phyloP scores from a whole-genome alignment of 2,888 invertebrate species.

The Lamproptera curius region DNA sequence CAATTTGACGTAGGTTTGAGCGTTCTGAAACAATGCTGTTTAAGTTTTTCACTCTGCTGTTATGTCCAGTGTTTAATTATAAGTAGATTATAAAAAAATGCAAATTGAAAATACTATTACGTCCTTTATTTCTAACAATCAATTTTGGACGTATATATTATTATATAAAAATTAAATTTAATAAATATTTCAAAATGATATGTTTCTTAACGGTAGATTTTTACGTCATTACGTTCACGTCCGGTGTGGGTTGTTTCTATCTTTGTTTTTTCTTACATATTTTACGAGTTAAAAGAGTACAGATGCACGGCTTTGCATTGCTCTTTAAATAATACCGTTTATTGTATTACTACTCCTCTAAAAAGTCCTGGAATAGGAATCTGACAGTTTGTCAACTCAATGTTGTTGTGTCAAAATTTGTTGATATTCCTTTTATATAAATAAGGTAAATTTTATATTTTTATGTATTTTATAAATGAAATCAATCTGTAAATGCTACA shows the following conservation, averaged over 20 bases:
- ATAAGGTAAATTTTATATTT: conserved; percentile 45
- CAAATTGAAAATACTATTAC: too few species aligned
- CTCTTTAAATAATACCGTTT: conserved; percentile 1
- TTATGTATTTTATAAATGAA: conserved; percentile 51
- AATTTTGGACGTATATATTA: too few species aligned
- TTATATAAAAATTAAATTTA: too few species aligned
- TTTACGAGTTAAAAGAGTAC: neutral
- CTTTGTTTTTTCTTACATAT: neutral
- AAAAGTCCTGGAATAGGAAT: conserved; percentile 27
- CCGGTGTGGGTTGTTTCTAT: neutral
- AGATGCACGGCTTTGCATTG: neutral
- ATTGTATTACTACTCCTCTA: conserved; percentile 6
- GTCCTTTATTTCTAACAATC: too few species aligned
- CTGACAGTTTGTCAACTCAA: conserved; percentile 53
- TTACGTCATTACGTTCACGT: conserved; percentile 4
- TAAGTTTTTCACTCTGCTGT: too few species aligned
- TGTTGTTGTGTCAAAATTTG: conserved; percentile 68
- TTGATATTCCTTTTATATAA: conserved; percentile 59
- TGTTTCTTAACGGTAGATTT: conserved; percentile 9
- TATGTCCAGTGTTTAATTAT: too few species aligned
- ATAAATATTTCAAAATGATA: too few species aligned
- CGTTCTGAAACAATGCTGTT: conserved; percentile 11
- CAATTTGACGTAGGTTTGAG: conserved; percentile 12
- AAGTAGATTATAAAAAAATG: too few species aligned
- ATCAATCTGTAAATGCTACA: conserved; percentile 36